Evolutionary conservation across 2,797 vertebrate genomes (phyloP).

Genomic region (Neolamprologus multifasciatus): DNA sequence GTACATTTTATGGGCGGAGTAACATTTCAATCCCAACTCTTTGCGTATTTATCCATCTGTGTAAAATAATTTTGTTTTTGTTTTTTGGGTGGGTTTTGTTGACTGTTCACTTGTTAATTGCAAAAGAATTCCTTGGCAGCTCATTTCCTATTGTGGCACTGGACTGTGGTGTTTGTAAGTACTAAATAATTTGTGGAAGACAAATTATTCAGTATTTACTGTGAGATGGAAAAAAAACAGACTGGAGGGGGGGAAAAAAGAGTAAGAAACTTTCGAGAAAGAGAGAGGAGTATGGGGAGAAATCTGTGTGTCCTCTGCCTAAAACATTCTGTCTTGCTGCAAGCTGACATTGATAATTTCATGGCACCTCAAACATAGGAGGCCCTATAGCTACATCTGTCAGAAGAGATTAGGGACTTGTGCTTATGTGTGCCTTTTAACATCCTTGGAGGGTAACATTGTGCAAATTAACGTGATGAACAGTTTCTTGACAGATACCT

Average conservation of each 20-base stretch:
- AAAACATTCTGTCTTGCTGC: constrained; percentile 57
- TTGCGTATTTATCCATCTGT: neutral
- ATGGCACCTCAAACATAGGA: constrained; percentile 75
- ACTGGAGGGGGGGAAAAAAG: fast-evolving
- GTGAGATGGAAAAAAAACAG: constrained; percentile 1
- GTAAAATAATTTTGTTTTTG: neutral
- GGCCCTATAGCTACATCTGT: constrained; percentile 71
- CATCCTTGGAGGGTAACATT: constrained; percentile 51
- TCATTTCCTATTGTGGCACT: neutral
- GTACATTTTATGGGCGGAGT: neutral
- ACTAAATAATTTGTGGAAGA: neutral
- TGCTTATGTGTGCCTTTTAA: constrained; percentile 50
- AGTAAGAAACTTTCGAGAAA: constrained; percentile 4
- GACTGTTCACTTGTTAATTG: neutral
- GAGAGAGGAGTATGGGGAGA: neutral
- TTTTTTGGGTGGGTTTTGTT: neutral
- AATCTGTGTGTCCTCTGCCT: constrained; percentile 44
- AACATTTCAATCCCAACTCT: neutral
- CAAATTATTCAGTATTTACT: constrained; percentile 45
- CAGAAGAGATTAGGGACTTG: constrained; percentile 69
- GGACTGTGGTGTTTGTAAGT: neutral
- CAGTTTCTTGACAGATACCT: constrained; percentile 49
- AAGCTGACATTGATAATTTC: constrained; percentile 80
- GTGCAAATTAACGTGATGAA: constrained; percentile 58
- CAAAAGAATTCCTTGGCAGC: neutral